Evolutionary conservation across 2,113 vertebrate genomes (phyloP).

Genomic region (Accipiter virgatus): DNA sequence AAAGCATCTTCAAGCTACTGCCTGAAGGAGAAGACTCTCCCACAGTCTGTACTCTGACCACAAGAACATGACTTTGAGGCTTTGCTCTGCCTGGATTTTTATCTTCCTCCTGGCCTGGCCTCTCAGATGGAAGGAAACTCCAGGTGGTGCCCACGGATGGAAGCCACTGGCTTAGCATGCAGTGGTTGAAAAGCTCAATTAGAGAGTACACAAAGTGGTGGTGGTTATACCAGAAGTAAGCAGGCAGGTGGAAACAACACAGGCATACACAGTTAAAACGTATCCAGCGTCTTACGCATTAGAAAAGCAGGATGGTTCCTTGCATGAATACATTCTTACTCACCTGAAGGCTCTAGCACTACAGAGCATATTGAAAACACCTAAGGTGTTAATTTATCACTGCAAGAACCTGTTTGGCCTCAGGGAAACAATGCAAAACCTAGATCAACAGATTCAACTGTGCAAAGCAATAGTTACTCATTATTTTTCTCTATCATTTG

Average conservation of each 20-base stretch:
- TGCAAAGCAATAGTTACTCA: not conserved
- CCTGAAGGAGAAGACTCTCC: not conserved
- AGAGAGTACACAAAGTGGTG: constrained; percentile 71
- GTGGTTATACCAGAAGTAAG: constrained; percentile 73
- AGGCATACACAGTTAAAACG: constrained; percentile 45
- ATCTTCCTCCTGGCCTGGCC: not conserved
- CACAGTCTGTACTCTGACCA: not conserved
- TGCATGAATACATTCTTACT: not conserved
- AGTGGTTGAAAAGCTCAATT: constrained; percentile 71
- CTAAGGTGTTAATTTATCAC: not conserved
- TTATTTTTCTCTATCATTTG: not conserved
- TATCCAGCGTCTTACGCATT: constrained; percentile 57
- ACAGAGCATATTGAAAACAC: not conserved
- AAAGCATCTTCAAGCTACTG: not conserved
- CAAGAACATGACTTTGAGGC: not conserved
- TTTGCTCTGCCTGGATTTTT: not conserved
- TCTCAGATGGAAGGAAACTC: constrained; percentile 70
- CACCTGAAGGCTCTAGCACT: not conserved
- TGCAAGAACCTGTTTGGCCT: not conserved
- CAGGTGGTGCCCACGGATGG: constrained; percentile 77
- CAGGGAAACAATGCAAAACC: not conserved
- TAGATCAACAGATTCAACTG: not conserved
- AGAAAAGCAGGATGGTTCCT: not conserved
- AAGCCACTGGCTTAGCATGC: constrained; percentile 84
- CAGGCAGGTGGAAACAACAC: constrained; percentile 42